These are phyloP conservation scores for Pristionchus exspectatus DNA, from an alignment of 2,888 invertebrate species.

Conservation along the genomic window DNA sequence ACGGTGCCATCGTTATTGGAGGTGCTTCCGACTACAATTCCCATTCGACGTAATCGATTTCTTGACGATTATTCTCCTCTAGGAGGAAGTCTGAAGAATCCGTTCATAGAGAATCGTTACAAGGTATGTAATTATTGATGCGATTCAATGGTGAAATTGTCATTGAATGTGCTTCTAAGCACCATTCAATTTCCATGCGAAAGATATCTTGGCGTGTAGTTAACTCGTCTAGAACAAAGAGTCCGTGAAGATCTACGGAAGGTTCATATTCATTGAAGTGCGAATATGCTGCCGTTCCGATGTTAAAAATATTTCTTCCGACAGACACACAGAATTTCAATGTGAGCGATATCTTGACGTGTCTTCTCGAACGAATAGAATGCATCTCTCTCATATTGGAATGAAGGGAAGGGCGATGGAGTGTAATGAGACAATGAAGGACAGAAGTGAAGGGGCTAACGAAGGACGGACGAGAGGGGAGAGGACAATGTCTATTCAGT, in stretches of 20 bases:
- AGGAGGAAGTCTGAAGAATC: no score
- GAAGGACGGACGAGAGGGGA: background rate
- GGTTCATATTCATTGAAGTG: no score
- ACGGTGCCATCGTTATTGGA: no score
- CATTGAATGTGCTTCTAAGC: no score
- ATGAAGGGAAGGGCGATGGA: conserved; percentile 37
- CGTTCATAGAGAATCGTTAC: no score
- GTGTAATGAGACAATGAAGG: conserved; percentile 47
- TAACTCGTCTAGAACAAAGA: background rate
- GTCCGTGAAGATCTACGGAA: no score
- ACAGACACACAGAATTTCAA: background rate
- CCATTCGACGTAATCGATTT: no score
- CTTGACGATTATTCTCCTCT: no score
- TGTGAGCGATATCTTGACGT: background rate
- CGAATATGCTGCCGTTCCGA: no score
- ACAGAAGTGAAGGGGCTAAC: background rate
- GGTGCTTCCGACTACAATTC: no score
- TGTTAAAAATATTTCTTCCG: background rate
- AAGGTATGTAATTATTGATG: no score
- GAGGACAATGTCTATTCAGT: background rate
- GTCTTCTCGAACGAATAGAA: background rate
- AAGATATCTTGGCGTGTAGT: background rate
- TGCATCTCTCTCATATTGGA: background rate
- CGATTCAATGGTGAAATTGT: no score
- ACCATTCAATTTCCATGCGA: background rate